Percentiles rank a stretch among this genome's conserved stretches.
phyloP scores from a whole-genome alignment of 2,113 vertebrate species.

The Motacilla alba region DNA sequence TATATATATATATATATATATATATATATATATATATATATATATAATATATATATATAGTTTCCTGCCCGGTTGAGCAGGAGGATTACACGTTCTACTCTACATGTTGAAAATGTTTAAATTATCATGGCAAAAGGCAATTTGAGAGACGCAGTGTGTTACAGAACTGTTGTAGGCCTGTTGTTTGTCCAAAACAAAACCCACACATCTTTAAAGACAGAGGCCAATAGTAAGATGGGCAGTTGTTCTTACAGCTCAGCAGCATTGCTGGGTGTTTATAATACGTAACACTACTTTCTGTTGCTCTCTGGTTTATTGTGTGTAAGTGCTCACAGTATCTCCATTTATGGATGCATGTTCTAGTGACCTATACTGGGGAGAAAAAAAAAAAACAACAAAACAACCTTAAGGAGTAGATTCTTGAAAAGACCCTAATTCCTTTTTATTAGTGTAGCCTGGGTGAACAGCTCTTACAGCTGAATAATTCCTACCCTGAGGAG shows the following conservation, averaged over 20 bases:
- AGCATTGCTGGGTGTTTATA: background rate
- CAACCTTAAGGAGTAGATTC: conserved; percentile 16
- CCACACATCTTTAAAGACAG: background rate
- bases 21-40: background rate
- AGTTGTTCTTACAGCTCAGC: background rate
- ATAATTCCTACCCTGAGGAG: conserved; percentile 63
- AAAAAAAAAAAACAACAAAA: background rate
- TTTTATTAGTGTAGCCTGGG: conserved; percentile 42
- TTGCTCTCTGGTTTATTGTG: background rate
- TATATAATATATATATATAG: background rate
- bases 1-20: background rate
- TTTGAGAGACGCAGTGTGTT: background rate
- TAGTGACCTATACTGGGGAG: background rate
- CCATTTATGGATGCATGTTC: conserved; percentile 1
- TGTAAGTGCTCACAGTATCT: background rate
- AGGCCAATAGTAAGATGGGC: background rate
- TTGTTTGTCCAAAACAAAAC: background rate
- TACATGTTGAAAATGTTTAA: background rate
- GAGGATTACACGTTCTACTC: background rate
- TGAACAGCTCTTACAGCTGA: conserved; percentile 37
- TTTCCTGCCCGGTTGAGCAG: background rate
- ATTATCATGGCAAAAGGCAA: background rate
- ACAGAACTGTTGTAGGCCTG: background rate
- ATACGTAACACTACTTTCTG: background rate
- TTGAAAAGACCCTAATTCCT: conserved; percentile 39